A percentile compares a stretch with the other conserved stretches of the same genome.
phyloP scores from a whole-genome alignment of 2,888 invertebrate species.

The Parnassius orleans region DNA sequence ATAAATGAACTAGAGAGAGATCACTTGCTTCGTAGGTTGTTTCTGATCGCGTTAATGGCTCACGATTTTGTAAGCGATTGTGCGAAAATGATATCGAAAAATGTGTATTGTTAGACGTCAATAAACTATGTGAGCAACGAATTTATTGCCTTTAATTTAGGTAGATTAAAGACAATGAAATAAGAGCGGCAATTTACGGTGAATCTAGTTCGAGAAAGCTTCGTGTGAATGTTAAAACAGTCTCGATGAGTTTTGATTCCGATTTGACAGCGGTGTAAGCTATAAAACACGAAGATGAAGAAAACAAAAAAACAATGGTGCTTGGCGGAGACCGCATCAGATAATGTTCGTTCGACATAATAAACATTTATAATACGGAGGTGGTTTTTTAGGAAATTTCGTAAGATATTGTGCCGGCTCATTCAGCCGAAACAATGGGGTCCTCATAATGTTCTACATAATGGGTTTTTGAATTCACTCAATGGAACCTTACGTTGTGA shows the following conservation, averaged over 20 bases:
- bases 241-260: conserved; percentile 35
- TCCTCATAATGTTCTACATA: conserved; percentile 71
- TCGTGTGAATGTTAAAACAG: conserved; percentile 5
- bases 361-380: conserved; percentile 71
- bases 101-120: conserved; percentile 48
- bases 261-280: conserved; percentile 34
- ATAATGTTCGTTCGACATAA: conserved; percentile 55
- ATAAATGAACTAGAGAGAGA: conserved; percentile 67
- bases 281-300: conserved; percentile 35
- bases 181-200: conserved; percentile 33
- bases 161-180: conserved; percentile 47
- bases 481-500: conserved; percentile 67
- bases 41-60: conserved; percentile 58
- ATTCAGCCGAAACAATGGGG: conserved; percentile 76
- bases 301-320: conserved; percentile 59
- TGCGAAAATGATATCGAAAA: conserved; percentile 52
- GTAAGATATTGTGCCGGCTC: conserved; percentile 76
- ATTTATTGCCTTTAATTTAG: conserved; percentile 65
- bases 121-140: conserved; percentile 47
- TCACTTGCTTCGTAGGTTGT: conserved; percentile 49
- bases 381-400: conserved; percentile 77
- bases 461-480: conserved; percentile 72
- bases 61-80: conserved; percentile 68
- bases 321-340: conserved; percentile 51
- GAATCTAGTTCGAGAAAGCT: conserved; percentile 21